Percentiles rank a stretch among this genome's conserved stretches.
Conservation (phyloP, 2,888 invertebrate genomes). For the Bugulina stolonifera region DNA sequence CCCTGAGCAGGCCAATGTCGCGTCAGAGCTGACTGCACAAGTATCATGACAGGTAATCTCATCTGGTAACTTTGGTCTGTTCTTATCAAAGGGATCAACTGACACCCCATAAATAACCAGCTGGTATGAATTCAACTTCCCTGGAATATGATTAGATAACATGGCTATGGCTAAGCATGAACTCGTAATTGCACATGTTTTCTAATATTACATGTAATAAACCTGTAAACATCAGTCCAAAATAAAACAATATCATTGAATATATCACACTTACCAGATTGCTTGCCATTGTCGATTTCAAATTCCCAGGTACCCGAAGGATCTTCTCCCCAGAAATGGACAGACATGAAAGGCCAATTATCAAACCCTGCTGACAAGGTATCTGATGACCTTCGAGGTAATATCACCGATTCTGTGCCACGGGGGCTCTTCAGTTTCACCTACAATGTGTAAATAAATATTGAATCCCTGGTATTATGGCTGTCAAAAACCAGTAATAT, state of each 20-base stretch:
- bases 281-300: conserved; percentile 44
- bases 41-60: conserved; percentile 12
- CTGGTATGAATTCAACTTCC: conserved; percentile 12
- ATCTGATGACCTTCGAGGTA: conserved; percentile 88
- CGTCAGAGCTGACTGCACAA: not conserved
- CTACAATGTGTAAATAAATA: too few species aligned
- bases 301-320: conserved; percentile 55
- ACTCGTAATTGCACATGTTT: too few species aligned
- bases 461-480: too few species aligned
- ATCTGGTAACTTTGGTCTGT: not conserved
- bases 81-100: conserved; percentile 8
- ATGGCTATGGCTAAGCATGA: not conserved
- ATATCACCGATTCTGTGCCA: conserved; percentile 65
- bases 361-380: conserved; percentile 88
- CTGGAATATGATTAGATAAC: not conserved
- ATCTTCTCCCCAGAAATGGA: conserved; percentile 87
- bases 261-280: too few species aligned
- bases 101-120: conserved; percentile 16
- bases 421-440: conserved; percentile 37
- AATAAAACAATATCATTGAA: too few species aligned
- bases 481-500: too few species aligned
- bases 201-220: too few species aligned
- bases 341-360: conserved; percentile 97
- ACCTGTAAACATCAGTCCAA: too few species aligned
- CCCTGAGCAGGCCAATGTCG: not conserved